Evolutionary conservation across 37 sponge, comb jelly and placozoan species (phyloP), one percentile per base, ranked within the genome.

Genomic region (Oscarella lobularis): DNA sequence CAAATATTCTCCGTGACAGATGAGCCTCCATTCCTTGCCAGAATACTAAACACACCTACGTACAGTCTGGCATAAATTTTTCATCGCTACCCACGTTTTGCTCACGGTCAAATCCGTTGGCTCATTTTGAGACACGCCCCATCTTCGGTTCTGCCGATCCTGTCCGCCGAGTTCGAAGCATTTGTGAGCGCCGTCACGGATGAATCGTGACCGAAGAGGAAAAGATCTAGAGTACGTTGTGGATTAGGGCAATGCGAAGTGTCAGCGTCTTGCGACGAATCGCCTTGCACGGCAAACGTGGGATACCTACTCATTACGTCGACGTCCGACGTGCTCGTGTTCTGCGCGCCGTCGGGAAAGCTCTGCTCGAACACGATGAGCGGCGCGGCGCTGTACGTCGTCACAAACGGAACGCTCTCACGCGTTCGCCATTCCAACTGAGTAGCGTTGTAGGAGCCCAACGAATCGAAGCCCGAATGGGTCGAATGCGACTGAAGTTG

Each of bases 91-190:
- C 20, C 9, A 48, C 60, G 36, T 70, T n/a, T 14, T 20, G 14
- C 14, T 31, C 4, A 89, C 90, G 78, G 83, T 86, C 36, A 90
- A 38, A 2, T 74, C 77, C 38, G 31, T 73, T 66, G 81, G 88
- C 31, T 31, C 27, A 78, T 78, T 41, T 82, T 79, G 77, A 83
- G 81, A 67, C 90, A 90, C 0, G 84, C 78, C 3, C 88, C 88
- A 36, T 86, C 90, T 67, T 82, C 84, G 0, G 85, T 27, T 27
- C 14, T 70, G 14, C 9, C 36, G 20, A 20, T 9, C 14, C 36
- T 20, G 20, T 70, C 73, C 20, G 14, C 32, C 14, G 32, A 35
- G 36, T 70, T 29, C 20, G 32, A n/a, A 70, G 73, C 9, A 31
- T 35, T 70, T n/a, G 73, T 31, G 14, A 70, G 36, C 14, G 27